Percentiles rank a stretch among this genome's conserved stretches.
phyloP scores from a whole-genome alignment of 1,140 invertebrate species.

The Brachionus rubens region DNA sequence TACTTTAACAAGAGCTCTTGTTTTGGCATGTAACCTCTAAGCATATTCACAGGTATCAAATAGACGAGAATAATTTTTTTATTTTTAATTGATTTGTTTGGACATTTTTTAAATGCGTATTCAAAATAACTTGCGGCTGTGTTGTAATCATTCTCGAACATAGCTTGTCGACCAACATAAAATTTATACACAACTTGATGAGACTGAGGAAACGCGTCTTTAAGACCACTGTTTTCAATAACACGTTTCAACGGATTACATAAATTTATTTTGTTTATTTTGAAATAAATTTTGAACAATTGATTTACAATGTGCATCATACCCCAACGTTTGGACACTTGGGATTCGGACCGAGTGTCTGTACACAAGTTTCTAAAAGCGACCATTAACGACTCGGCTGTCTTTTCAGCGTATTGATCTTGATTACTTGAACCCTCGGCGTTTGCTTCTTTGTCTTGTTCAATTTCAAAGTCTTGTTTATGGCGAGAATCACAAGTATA shows the following conservation, averaged over 20 bases:
- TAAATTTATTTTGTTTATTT: conserved; percentile 84
- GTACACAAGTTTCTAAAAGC: conserved; percentile 92
- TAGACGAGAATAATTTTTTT: conserved; percentile 91
- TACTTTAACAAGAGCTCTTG: conserved; percentile 77
- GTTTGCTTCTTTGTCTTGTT: conserved; percentile 51
- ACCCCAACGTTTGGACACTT: conserved; percentile 87
- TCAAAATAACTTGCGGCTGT: conserved; percentile 83
- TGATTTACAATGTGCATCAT: conserved; percentile 95
- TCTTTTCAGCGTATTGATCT: conserved; percentile 82
- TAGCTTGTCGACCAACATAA: conserved; percentile 91
- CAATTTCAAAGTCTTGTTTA: conserved; percentile 53
- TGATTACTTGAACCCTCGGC: conserved; percentile 59
- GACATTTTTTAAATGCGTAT: conserved; percentile 87
- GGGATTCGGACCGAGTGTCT: conserved; percentile 79
- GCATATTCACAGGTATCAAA: conserved; percentile 93
- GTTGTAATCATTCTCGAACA: conserved; percentile 95
- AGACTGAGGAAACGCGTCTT: conserved; percentile 76
- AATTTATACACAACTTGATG: conserved; percentile 90
- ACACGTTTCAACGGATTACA: conserved; percentile 93
- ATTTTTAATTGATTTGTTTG: conserved; percentile 75
- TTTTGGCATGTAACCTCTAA: conserved; percentile 82
- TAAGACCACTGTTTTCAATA: conserved; percentile 83
- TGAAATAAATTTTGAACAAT: conserved; percentile 92
- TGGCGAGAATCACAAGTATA: conserved; percentile 48
- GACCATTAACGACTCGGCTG: conserved; percentile 85